Base-by-base conservation (phyloP, 2,888 invertebrate genomes). In the Syrphus vitripennis region DNA sequence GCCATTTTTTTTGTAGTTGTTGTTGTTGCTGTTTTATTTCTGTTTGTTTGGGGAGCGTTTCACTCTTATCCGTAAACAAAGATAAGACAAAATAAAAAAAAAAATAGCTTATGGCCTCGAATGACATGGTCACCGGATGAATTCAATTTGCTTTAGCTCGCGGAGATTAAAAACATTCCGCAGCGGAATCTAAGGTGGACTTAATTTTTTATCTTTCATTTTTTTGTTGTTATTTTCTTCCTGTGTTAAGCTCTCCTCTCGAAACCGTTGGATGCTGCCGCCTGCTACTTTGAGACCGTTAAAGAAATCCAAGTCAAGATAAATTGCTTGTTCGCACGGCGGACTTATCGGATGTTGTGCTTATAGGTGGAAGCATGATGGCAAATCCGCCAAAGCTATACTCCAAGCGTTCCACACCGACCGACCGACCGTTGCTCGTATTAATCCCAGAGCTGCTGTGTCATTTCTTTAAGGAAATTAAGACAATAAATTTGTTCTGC, bases 31-130 rank as follows among this genome's bases (percentile, higher is more conserved):
- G 14, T 50, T 14, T 14, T 24, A 7, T 24, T 50, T 50, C 14
- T 24, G 48, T 50, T 65, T 40, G n/a, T n/a, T 59, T 74, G 45
- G 19, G 40, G 55, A 48, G 45, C 71, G 81, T 84, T 81, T 84
- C 84, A 81, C 84, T 86, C 82, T 86, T 86, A 86, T 86, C 84
- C 80, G 79, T 63, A 78, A 86, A 86, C 81, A 77, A 74, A 77
- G 82, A 82, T 86, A 86, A 77, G 57, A n/a, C n/a, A n/a, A n/a
- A n/a, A n/a, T n/a, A n/a, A n/a, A n/a, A 45, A 59, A 45, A 57
- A 31, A 57, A 42, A 26, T 34, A 45, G 42, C 26, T 24, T 50
- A 61, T 31, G 61, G 70, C 65, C 83, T 59, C 59, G 42, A 75
- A 76, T 81, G 84, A 84, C 84, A 84, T 84, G 84, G 84, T 84